Evolutionary conservation across 2,888 invertebrate species (phyloP).

Genomic region (Heliconius sara): DNA sequence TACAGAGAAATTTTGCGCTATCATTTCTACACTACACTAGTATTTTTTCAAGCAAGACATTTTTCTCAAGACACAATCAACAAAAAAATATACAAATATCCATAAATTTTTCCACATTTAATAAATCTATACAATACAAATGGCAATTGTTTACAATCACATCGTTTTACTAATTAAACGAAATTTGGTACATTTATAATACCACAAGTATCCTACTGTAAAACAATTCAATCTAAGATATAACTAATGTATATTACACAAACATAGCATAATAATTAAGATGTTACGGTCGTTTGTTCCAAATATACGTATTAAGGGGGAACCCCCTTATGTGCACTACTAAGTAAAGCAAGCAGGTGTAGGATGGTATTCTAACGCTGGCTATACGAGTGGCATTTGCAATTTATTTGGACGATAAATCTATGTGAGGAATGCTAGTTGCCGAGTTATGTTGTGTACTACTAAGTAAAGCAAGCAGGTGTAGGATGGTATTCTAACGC

Average conservation of each 20-base stretch:
- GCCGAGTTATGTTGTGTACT: slow-evolving; percentile 44
- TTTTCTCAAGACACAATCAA: too few relatives aligned
- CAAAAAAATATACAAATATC: too few relatives aligned
- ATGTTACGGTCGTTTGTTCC: slow-evolving; percentile 37
- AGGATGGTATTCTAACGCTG: slow-evolving; percentile 41
- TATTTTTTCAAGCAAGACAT: too few relatives aligned
- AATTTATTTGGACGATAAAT: slow-evolving; percentile 58
- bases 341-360: slow-evolving; percentile 1
- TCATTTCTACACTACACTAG: too few relatives aligned
- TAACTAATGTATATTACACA: not conserved
- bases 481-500: slow-evolving; percentile 40
- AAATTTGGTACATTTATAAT: not conserved
- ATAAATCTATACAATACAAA: too few relatives aligned
- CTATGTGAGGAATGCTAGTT: slow-evolving; percentile 67
- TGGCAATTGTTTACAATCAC: too few relatives aligned
- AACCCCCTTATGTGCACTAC: too few relatives aligned
- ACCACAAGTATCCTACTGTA: not conserved
- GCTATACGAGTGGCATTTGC: slow-evolving; percentile 56
- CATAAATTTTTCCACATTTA: too few relatives aligned
- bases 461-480: not conserved
- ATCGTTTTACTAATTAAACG: not conserved
- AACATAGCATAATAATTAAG: slow-evolving; percentile 39
- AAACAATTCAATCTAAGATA: not conserved
- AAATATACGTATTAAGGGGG: not conserved
- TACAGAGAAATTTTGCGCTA: too few relatives aligned